A percentile compares a stretch with the other conserved stretches of the same genome.
Conservation (phyloP, 2,113 vertebrate genomes). For the Rhea pennata region DNA sequence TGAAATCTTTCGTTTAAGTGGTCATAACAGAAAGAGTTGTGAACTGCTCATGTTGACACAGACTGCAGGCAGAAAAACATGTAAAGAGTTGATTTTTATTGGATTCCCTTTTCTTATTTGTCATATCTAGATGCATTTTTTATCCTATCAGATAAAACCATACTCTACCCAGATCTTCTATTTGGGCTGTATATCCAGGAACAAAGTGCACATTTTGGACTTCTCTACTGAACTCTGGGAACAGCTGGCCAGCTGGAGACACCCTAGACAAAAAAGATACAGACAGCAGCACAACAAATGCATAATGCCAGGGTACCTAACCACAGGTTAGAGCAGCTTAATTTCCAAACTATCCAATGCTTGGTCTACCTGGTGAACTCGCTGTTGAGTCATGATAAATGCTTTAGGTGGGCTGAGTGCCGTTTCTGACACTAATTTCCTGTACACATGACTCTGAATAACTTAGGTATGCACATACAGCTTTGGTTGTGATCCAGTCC, state of each 20-base stretch:
- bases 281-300: neutral
- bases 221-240: neutral
- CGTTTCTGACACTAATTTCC: neutral
- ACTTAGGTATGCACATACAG: rapidly evolving
- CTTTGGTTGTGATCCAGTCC: neutral
- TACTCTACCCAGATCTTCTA: neutral
- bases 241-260: neutral
- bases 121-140: neutral
- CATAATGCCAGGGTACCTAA: neutral
- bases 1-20: neutral
- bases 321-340: neutral
- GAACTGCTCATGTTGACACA: neutral
- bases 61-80: neutral
- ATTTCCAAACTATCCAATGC: neutral
- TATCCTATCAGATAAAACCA: neutral
- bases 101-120: neutral
- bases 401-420: neutral
- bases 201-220: neutral
- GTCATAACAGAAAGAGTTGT: neutral
- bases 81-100: neutral
- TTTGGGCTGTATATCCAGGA: neutral
- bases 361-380: neutral
- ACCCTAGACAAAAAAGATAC: neutral
- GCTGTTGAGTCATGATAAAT: neutral
- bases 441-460: neutral